Conservation (phyloP, 2,797 vertebrate genomes). For the Thunnus albacares region DNA sequence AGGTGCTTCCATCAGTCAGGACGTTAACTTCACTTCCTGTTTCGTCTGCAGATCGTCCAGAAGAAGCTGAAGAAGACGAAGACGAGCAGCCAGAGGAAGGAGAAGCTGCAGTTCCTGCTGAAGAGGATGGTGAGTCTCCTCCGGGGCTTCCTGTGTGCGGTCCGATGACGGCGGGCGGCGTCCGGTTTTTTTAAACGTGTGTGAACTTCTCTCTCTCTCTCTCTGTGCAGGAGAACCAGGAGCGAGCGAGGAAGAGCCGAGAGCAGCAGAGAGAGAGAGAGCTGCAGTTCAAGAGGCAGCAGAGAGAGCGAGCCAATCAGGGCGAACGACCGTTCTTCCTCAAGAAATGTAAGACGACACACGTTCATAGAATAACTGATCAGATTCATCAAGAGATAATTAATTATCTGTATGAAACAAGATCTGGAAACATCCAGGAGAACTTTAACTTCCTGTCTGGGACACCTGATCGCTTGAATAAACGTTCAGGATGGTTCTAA, state of each 20-base stretch:
- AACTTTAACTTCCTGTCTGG: too few species aligned
- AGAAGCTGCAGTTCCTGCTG: conserved; percentile 88
- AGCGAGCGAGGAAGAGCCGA: conserved; percentile 82
- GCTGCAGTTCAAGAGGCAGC: conserved; percentile 88
- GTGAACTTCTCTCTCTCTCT: too few species aligned
- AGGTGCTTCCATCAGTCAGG: too few species aligned
- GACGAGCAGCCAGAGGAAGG: conserved; percentile 74
- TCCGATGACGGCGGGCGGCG: too few species aligned
- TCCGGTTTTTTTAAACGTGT: neutral
- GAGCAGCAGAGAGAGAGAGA: conserved; percentile 87
- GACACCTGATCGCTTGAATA: too few species aligned
- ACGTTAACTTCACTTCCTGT: neutral
- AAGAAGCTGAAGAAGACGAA: conserved; percentile 88
- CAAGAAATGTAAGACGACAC: conserved; percentile 90
- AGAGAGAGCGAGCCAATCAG: conserved; percentile 87
- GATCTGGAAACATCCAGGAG: too few species aligned
- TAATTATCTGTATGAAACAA: too few species aligned
- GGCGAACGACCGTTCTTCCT: conserved; percentile 92
- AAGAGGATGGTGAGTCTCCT: conserved; percentile 89
- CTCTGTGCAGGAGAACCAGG: conserved; percentile 90
- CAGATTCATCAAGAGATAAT: too few species aligned
- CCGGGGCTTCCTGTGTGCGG: too few species aligned
- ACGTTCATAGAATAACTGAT: too few species aligned
- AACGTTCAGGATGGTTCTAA: too few species aligned
- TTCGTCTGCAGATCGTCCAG: conserved; percentile 84